Evolutionary conservation across 1,140 invertebrate species (phyloP), one percentile per base, ranked within the genome.

Genomic region (Calliopsis andreniformis): DNA sequence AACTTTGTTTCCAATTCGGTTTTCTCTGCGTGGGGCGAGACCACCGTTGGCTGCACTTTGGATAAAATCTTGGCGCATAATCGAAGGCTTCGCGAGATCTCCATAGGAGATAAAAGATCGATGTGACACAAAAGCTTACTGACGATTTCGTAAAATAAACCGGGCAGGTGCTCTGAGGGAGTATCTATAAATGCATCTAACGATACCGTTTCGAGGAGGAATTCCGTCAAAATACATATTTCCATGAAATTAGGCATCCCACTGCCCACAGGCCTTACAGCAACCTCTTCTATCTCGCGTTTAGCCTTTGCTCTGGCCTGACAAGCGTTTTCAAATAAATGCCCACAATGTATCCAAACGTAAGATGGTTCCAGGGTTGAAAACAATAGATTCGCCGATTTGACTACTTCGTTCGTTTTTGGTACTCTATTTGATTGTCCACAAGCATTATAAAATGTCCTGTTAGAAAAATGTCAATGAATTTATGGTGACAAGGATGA

Each of bases 301-400:
- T 80, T 76, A n/a, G 78, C 87, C 78, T 84, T 87, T 42, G 88
- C 78, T 72, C 86, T 87, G 25, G 72, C 80, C 43, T 92, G 88
- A 86, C 95, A 96, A 14, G 95, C 94, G 71, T 93, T 93, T 61
- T 94, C 93, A 88, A 96, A 97, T 67, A 96, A 90, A 55, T 94
- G 93, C 3, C 95, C 96, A 71, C 96, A 94, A 87, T 96, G 97
- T 76, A 95, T 94, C 97, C 97, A 98, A 56, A 98, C 95, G 87
- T 97, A 98, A 58, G 95, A 95, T 1, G 96, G 95, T 86, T 98
- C 97, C 59, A 98, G 93, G 1, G 96, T 96, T 39, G 96, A 95
- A 87, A 98, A 97, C 20, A 98, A 88, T 30, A 98, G 91, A 90
- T 98, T 98, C 0, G 96, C 97, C 16, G 96, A 97, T 92, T 98